Evolutionary conservation across 2,888 invertebrate genomes (phyloP).

Genomic region (Steromphala cineraria): DNA sequence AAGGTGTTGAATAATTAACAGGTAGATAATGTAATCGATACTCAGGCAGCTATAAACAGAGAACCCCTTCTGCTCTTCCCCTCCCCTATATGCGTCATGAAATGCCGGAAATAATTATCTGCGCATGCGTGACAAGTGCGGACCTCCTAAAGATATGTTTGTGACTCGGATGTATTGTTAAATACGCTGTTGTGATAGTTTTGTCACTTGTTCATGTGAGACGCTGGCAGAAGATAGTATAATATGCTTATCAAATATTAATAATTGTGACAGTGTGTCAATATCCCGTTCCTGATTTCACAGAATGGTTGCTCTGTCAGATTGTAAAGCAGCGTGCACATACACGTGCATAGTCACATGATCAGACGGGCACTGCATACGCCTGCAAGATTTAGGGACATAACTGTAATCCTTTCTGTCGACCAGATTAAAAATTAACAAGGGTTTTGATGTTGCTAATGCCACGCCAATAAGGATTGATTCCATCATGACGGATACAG

Average conservation of each 20-base stretch:
- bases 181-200: neutral
- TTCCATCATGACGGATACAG: too few relatives aligned
- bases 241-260: slow-evolving; percentile 2
- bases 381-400: too few relatives aligned
- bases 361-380: neutral
- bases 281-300: neutral
- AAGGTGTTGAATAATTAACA: neutral
- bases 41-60: neutral
- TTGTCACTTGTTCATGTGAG: neutral
- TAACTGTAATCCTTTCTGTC: too few relatives aligned
- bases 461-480: too few relatives aligned
- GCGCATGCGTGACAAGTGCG: too few relatives aligned
- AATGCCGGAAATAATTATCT: neutral
- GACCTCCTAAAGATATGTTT: too few relatives aligned
- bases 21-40: slow-evolving; percentile 13
- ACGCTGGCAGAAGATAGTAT: neutral
- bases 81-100: neutral
- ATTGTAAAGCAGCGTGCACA: neutral
- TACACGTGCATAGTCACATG: neutral
- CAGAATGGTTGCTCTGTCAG: neutral
- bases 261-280: slow-evolving; percentile 12
- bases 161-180: neutral
- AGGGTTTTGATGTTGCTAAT: too few relatives aligned
- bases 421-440: too few relatives aligned
- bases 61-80: neutral